Conservation (phyloP, 2,797 vertebrate species). For the Gymnoscopelus microlampas region DNA sequence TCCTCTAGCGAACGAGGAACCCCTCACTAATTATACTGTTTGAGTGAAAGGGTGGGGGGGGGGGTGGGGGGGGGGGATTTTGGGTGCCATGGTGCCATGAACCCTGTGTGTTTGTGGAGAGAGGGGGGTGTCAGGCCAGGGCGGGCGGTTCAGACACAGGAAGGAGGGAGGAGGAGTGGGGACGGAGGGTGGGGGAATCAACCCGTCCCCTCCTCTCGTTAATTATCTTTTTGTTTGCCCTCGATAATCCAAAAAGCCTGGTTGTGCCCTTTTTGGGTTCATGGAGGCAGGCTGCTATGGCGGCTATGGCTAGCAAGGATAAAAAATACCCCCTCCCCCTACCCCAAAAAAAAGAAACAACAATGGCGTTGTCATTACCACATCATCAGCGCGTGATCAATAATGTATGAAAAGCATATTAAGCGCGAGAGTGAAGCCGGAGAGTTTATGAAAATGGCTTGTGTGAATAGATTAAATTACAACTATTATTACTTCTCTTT, state of each 20-base stretch:
- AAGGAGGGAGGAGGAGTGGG: neutral
- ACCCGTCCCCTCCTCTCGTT: constrained; percentile 85
- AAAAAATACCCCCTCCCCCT: too few species aligned
- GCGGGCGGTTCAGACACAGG: constrained; percentile 26
- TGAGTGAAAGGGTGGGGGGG: constrained; percentile 68
- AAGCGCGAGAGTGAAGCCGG: constrained; percentile 84
- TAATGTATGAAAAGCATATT: constrained; percentile 97
- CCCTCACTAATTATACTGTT: constrained; percentile 78
- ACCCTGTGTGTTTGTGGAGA: constrained; percentile 45
- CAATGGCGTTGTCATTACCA: constrained; percentile 96
- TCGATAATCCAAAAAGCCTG: constrained; percentile 92
- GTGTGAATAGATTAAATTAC: constrained; percentile 98
- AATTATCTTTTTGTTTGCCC: constrained; percentile 99
- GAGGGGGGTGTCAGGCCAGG: constrained; percentile 36
- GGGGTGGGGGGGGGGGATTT: constrained; percentile 79
- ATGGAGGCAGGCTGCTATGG: too few species aligned
- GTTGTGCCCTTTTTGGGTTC: constrained; percentile 72
- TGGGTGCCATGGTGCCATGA: constrained; percentile 75
- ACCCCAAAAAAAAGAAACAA: too few species aligned
- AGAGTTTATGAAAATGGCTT: constrained; percentile 98
- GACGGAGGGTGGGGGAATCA: constrained; percentile 42
- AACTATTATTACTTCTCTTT: constrained; percentile 98
- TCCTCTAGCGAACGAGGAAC: constrained; percentile 62
- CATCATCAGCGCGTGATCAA: constrained; percentile 97
- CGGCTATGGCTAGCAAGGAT: too few species aligned